phyloP scores from a whole-genome alignment of 2,113 vertebrate genomes.

The Sardina pilchardus region DNA sequence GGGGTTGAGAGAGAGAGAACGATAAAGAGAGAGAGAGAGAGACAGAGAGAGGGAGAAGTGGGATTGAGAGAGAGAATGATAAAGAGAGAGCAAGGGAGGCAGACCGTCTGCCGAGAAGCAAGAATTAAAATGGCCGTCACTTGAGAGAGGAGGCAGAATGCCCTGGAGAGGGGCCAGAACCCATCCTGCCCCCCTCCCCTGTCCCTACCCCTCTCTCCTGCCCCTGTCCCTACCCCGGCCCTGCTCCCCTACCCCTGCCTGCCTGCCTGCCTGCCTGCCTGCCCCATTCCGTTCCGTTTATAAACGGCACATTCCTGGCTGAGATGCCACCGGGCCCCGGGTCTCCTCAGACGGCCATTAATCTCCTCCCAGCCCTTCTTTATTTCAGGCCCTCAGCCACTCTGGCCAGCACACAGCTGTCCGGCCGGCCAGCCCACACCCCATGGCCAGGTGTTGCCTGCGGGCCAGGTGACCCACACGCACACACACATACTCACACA shows the following conservation, averaged over 20 bases:
- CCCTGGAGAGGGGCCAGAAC: constrained; percentile 56
- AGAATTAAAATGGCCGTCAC: constrained; percentile 60
- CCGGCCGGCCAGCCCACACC: constrained; percentile 53
- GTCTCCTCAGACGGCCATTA: constrained; percentile 85
- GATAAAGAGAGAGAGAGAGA: neutral
- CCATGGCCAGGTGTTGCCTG: constrained; percentile 68
- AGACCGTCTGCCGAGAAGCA: neutral
- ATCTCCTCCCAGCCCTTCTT: constrained; percentile 82
- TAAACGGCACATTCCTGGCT: constrained; percentile 80
- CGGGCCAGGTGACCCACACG: constrained; percentile 48
- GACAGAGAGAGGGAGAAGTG: neutral
- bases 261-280: constrained; percentile 41
- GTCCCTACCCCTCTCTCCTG: constrained; percentile 36
- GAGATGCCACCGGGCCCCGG: constrained; percentile 74
- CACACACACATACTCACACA: constrained; percentile 29
- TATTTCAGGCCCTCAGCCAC: constrained; percentile 69
- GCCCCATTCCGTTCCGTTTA: constrained; percentile 80
- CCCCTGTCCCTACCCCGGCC: constrained; percentile 38
- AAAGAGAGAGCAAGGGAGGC: neutral
- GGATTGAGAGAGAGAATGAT: too few species aligned
- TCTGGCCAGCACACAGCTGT: constrained; percentile 75
- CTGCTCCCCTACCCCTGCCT: constrained; percentile 51
- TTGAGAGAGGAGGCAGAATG: constrained; percentile 55
- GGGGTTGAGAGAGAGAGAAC: neutral
- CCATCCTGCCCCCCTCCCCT: constrained; percentile 54